Evolutionary conservation across 35 echinoderm and acorn worm species (phyloP), one percentile per base, ranked within the genome.

Genomic region (Eucidaris tribuloides): DNA sequence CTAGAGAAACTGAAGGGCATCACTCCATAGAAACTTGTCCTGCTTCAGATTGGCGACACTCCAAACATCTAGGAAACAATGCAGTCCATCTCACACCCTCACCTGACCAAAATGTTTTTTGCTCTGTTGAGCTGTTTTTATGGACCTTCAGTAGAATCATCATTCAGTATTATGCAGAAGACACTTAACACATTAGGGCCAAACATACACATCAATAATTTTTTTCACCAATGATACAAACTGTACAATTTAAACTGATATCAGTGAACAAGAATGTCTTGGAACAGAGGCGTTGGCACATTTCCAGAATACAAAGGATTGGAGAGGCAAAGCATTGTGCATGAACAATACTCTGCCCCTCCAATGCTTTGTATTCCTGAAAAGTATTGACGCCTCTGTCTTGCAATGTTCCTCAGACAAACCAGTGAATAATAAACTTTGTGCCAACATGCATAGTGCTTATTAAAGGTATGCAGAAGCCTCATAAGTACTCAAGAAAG

Each of bases 1-100:
- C 86, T 79, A 62, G 79, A 89, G 79, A 89, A 83, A 46, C 80
- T 89, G 22, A 22, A 62, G 20, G 72, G 63, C 25, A 70, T 68
- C 42, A 58, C 59, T 65, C n/a, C 36, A 32, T 28, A 18, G 19
- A 63, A 58, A 44, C 39, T 89, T 30, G 31, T 52, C 30, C 24
- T 52, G 31, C 59, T 89, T 14, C 27, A 89, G 29, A n/a, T 89
- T 42, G 27, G 44, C 17, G 46, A 89, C 30, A 58, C 37, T 24
- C 46, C 35, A 7, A 89, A 82, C 60, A 37, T 33, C 56, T 83
- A 31, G 24, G 29, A 29, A 36, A 83, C 38, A 17, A 82, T 58
- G 56, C 81, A 28, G 56, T 88, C 29, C 39, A 37, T 13, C 13
- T 42, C 29, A 40, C 41, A 9, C 39, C 71, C 39, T 13, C 71